Conservation (phyloP, 2,888 invertebrate species). For the Bugulina stolonifera region DNA sequence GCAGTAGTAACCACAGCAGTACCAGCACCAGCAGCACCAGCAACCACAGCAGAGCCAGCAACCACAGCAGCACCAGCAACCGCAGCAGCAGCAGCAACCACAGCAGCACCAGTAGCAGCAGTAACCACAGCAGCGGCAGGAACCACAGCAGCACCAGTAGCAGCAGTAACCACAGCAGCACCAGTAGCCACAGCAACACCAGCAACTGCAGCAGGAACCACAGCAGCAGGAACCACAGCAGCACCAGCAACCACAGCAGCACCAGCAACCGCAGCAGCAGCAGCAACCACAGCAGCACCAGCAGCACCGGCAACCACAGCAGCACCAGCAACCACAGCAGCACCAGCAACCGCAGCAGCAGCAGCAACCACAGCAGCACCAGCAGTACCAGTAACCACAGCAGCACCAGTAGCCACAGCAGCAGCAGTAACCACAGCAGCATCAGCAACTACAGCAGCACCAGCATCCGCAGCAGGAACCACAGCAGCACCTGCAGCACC, state of each 20-base stretch:
- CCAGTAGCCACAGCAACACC: neutral
- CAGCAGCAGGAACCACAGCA: too few relatives aligned
- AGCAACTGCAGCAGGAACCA: neutral
- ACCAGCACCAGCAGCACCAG: conserved; percentile 4
- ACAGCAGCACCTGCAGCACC: neutral
- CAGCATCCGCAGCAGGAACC: neutral
- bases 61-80: neutral
- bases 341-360: neutral
- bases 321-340: neutral
- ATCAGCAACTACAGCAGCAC: neutral
- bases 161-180: neutral
- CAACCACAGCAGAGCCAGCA: neutral
- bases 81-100: neutral
- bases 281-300: neutral
- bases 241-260: too few relatives aligned
- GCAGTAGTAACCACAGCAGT: neutral
- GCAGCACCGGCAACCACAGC: neutral
- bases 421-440: neutral
- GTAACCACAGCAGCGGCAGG: neutral
- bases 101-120: neutral
- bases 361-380: neutral
- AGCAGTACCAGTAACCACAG: neutral
- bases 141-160: neutral
- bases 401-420: conserved; percentile 8
- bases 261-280: neutral